A percentile compares a stretch with the other conserved stretches of the same genome.
These are phyloP conservation scores for Struthidea cinerea DNA, from an alignment of 2,113 vertebrate species.

Conservation along the genomic window DNA sequence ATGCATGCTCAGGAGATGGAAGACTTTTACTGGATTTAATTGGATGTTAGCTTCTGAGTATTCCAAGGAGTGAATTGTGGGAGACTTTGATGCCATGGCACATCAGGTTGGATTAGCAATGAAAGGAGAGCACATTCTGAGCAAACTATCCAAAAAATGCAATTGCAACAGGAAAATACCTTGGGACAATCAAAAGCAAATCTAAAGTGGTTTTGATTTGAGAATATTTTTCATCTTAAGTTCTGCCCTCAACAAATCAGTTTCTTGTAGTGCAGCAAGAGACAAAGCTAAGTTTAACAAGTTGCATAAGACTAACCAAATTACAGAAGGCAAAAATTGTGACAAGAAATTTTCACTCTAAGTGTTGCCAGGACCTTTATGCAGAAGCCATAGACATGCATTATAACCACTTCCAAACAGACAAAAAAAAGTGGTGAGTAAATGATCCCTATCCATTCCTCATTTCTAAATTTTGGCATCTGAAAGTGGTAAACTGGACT, in stretches of 20 bases:
- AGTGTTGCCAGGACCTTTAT: neutral
- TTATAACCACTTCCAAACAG: neutral
- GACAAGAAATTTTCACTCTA: neutral
- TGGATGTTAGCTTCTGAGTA: neutral
- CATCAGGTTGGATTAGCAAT: neutral
- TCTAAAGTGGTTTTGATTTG: neutral
- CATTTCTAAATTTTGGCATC: neutral
- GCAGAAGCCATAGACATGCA: neutral
- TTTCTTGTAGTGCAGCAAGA: neutral
- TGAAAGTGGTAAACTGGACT: neutral
- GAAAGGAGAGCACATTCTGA: neutral
- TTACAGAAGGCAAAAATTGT: neutral
- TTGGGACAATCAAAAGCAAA: neutral
- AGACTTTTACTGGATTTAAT: slow-evolving; percentile 39
- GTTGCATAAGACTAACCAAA: neutral
- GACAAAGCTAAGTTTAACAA: neutral
- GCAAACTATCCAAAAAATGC: neutral
- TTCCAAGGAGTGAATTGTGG: slow-evolving; percentile 19
- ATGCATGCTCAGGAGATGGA: slow-evolving; percentile 23
- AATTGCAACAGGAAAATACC: neutral
- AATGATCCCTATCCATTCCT: neutral
- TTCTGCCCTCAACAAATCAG: neutral
- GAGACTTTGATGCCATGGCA: slow-evolving; percentile 18
- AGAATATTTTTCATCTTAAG: neutral
- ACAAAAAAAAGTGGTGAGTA: neutral